A percentile compares a stretch with the other conserved stretches of the same genome.
phyloP scores from a whole-genome alignment of 2,113 vertebrate species.

The Athene cunicularia region DNA sequence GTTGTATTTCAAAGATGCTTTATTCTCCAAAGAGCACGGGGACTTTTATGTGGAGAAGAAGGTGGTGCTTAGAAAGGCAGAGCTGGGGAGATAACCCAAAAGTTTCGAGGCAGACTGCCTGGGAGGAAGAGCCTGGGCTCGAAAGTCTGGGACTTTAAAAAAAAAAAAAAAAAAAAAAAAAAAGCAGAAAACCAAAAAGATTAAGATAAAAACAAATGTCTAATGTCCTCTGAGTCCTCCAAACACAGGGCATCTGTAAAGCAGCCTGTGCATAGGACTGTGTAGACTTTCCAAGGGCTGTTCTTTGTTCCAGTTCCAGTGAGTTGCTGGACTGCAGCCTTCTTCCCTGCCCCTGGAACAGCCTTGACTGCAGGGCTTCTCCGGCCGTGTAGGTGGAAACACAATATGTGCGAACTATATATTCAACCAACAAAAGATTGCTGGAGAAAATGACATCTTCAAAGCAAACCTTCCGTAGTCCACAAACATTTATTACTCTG shows the following conservation, averaged over 20 bases:
- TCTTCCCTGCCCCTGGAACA: conserved; percentile 66
- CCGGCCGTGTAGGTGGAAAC: conserved; percentile 59
- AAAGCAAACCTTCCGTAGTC: conserved; percentile 1
- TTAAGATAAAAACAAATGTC: conserved; percentile 54
- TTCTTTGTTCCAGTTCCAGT: conserved; percentile 72
- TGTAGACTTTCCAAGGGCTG: conserved; percentile 64
- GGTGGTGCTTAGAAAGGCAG: neutral
- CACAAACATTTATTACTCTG: neutral
- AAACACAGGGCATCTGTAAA: conserved; percentile 62
- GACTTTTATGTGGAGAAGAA: neutral
- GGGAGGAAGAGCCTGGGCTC: conserved; percentile 12
- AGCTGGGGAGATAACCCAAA: neutral
- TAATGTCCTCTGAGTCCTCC: conserved; percentile 52
- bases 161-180: no score
- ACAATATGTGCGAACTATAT: conserved; percentile 13
- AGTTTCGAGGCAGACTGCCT: neutral
- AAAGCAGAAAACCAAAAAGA: neutral
- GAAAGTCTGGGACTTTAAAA: neutral
- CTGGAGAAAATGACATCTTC: conserved; percentile 2
- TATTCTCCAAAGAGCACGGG: neutral
- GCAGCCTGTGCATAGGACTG: conserved; percentile 47
- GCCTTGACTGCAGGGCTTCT: conserved; percentile 60
- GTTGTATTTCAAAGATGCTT: neutral
- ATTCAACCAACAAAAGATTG: conserved; percentile 8
- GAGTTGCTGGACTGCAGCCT: conserved; percentile 68